These are phyloP conservation scores for Macrosoma leucophasiata DNA, from an alignment of 2,888 invertebrate species.

Conservation along the genomic window DNA sequence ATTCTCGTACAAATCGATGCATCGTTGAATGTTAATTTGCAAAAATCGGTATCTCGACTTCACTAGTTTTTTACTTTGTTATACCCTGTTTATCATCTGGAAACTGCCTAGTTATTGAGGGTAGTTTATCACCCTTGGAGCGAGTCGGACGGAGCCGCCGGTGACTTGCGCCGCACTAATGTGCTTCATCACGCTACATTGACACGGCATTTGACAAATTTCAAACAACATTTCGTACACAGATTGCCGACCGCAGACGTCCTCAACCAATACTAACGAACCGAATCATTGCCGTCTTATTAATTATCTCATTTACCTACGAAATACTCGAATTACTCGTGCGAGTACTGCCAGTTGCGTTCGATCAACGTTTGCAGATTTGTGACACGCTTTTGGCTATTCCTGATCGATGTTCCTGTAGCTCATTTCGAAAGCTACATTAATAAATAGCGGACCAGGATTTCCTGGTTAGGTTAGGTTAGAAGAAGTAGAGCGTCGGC, in stretches of 20 bases:
- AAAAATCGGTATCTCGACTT: constrained; percentile 1
- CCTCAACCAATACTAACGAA: constrained; percentile 14
- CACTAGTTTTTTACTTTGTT: constrained; percentile 12
- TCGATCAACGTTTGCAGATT: too few species aligned
- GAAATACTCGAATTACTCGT: too few species aligned
- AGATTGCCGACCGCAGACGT: constrained; percentile 17
- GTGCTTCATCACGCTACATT: constrained; percentile 56
- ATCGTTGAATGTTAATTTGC: background rate
- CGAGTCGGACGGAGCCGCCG: constrained; percentile 42
- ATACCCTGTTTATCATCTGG: constrained; percentile 15
- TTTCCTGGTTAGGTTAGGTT: too few species aligned
- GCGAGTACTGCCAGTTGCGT: too few species aligned
- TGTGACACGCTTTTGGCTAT: too few species aligned
- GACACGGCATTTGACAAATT: constrained; percentile 48
- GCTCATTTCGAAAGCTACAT: too few species aligned
- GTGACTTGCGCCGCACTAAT: constrained; percentile 57
- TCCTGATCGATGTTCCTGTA: too few species aligned
- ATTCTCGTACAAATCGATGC: too few species aligned
- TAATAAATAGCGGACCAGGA: too few species aligned
- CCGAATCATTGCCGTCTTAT: constrained; percentile 10
- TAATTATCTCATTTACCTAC: too few species aligned
- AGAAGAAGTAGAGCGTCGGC: too few species aligned
- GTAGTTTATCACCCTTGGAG: constrained; percentile 58
- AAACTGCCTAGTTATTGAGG: constrained; percentile 21
- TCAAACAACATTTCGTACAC: constrained; percentile 30